Percentiles rank a stretch among this genome's conserved stretches.
Conservation (phyloP, 1,140 invertebrate genomes). For the Helicoverpa armigera region DNA sequence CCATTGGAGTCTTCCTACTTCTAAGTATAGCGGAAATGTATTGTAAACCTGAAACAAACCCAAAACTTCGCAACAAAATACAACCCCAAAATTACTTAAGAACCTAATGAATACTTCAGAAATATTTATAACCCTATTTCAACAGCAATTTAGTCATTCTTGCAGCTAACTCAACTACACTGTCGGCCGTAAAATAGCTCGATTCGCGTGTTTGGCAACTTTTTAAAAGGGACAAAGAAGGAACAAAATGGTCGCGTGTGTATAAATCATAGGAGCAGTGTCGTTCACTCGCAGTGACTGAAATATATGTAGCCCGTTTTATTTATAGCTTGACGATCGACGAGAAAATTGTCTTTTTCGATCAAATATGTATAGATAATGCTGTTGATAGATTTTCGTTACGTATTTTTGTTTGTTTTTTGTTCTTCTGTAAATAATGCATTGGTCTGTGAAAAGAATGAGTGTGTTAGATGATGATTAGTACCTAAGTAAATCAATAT, state of each 20-base stretch:
- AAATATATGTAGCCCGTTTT: slow-evolving; percentile 66
- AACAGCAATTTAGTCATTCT: neutral
- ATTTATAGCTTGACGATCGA: slow-evolving; percentile 69
- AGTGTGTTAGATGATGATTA: neutral
- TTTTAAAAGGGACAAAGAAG: slow-evolving; percentile 37
- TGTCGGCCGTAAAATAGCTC: neutral
- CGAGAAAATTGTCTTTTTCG: slow-evolving; percentile 64
- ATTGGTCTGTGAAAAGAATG: neutral
- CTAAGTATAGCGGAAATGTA: too few relatives aligned
- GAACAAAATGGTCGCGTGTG: slow-evolving; percentile 52
- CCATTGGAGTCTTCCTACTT: too few relatives aligned
- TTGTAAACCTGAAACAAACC: too few relatives aligned
- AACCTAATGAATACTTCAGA: neutral
- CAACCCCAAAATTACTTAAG: too few relatives aligned
- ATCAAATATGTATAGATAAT: slow-evolving; percentile 45
- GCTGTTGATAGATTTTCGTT: slow-evolving; percentile 24
- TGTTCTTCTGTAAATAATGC: neutral
- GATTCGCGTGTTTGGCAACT: slow-evolving; percentile 21
- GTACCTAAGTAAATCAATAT: too few relatives aligned
- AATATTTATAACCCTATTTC: neutral
- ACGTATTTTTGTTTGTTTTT: neutral
- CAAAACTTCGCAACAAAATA: too few relatives aligned
- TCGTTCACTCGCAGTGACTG: slow-evolving; percentile 68
- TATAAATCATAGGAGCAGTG: slow-evolving; percentile 66
- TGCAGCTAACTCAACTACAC: neutral